Percentiles rank a stretch among this genome's conserved stretches.
Evolutionary conservation across 2,797 vertebrate species (phyloP).

Genomic region (Podarcis siculus): DNA sequence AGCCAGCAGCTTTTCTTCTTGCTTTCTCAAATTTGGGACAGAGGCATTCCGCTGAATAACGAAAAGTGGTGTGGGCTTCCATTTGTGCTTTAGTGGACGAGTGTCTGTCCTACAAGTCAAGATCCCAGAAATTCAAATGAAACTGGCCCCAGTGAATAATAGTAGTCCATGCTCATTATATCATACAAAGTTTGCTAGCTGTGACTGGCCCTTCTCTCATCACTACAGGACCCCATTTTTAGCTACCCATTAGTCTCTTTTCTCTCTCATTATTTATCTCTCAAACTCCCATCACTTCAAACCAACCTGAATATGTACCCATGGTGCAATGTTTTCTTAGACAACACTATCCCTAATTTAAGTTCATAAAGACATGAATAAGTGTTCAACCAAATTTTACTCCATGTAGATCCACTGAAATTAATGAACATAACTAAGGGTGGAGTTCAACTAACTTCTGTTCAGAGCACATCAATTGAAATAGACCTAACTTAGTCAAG

Average conservation of each 20-base stretch:
- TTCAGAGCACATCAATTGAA: too few species aligned
- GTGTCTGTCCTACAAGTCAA: constrained; percentile 85
- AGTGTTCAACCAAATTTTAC: too few species aligned
- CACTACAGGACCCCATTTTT: background rate
- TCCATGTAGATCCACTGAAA: too few species aligned
- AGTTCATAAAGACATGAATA: background rate
- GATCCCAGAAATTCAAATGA: background rate
- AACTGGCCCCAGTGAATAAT: background rate
- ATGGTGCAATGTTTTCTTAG: background rate
- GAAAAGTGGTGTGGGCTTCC: constrained; percentile 94
- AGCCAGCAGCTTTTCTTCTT: constrained; percentile 92
- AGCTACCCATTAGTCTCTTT: too few species aligned
- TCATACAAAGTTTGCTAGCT: background rate
- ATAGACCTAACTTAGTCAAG: too few species aligned
- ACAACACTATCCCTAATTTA: background rate
- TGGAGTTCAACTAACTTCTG: too few species aligned
- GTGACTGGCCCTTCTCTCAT: background rate
- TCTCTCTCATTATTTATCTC: background rate
- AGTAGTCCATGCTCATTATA: background rate
- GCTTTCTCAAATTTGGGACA: constrained; percentile 94
- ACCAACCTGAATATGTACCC: background rate
- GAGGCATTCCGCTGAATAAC: constrained; percentile 97
- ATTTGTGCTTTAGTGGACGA: constrained; percentile 94
- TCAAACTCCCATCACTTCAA: background rate
- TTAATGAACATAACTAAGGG: too few species aligned